Percentiles rank a stretch among this genome's conserved stretches.
Evolutionary conservation across 2,888 invertebrate genomes (phyloP).

Genomic region (Athripsodes cinereus): DNA sequence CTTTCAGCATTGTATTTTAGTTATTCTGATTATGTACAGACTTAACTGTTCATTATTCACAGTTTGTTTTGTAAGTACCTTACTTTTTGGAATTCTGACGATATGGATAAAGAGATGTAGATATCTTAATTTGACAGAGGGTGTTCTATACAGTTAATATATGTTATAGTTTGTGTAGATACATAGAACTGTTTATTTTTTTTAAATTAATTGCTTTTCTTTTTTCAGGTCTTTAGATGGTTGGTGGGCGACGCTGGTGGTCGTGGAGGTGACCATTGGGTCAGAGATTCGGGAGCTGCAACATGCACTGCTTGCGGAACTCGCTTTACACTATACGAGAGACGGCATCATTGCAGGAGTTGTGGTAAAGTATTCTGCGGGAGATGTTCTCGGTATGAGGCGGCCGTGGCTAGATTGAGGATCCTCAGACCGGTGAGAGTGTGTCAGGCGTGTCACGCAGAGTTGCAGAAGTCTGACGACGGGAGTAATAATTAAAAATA

Average conservation of each 20-base stretch:
- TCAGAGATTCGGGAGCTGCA: slow-evolving; percentile 91
- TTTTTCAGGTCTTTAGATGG: slow-evolving; percentile 80
- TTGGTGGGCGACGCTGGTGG: slow-evolving; percentile 61
- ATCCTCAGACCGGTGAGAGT: slow-evolving; percentile 93
- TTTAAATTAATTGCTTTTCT: neutral
- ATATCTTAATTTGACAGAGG: too few species aligned
- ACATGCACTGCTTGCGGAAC: slow-evolving; percentile 74
- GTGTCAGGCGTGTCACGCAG: slow-evolving; percentile 83
- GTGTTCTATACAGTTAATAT: too few species aligned
- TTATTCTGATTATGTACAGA: too few species aligned
- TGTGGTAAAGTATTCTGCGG: slow-evolving; percentile 98
- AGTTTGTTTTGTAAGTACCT: too few species aligned
- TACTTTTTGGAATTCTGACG: too few species aligned
- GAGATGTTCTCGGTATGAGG: slow-evolving; percentile 93
- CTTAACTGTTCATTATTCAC: too few species aligned
- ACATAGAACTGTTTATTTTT: neutral
- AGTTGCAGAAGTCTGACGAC: slow-evolving; percentile 36
- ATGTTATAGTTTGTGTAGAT: neutral
- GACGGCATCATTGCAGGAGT: slow-evolving; percentile 95
- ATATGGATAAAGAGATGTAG: too few species aligned
- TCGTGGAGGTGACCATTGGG: slow-evolving; percentile 89
- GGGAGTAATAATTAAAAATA: slow-evolving; percentile 1
- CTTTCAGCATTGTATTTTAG: too few species aligned
- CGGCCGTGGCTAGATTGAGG: slow-evolving; percentile 88
- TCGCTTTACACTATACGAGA: slow-evolving; percentile 89